phyloP scores from a whole-genome alignment of 2,797 vertebrate species.

The Antennarius maculatus region DNA sequence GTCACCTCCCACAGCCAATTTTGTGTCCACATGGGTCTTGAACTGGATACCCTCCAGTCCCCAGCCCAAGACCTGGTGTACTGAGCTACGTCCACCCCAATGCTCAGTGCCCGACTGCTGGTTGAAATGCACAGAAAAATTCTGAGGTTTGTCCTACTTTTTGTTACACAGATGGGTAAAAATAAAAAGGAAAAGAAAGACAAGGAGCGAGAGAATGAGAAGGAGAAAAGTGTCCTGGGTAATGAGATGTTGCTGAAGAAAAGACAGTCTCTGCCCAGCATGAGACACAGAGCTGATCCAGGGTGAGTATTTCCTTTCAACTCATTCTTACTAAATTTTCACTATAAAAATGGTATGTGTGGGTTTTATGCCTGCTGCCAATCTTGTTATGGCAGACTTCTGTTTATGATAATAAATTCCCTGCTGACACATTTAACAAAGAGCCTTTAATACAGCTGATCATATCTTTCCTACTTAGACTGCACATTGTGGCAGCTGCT shows the following conservation, averaged over 20 bases:
- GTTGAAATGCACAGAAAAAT: background rate
- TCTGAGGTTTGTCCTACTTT: background rate
- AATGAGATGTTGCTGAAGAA: slow-evolving; percentile 91
- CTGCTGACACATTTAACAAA: slow-evolving; percentile 1
- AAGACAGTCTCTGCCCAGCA: slow-evolving; percentile 87
- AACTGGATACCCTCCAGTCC: no score
- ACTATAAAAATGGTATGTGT: no score
- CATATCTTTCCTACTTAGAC: background rate
- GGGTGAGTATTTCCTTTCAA: slow-evolving; percentile 71
- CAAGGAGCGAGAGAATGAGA: slow-evolving; percentile 95
- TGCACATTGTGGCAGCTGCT: no score
- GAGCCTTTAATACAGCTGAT: background rate
- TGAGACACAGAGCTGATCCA: slow-evolving; percentile 79
- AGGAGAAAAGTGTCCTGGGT: slow-evolving; percentile 90
- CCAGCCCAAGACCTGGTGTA: no score
- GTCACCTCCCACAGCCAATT: no score
- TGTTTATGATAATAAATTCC: background rate
- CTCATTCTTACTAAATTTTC: background rate
- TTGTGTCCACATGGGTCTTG: no score
- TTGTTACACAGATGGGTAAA: slow-evolving; percentile 78
- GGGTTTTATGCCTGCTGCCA: background rate
- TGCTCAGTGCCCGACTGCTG: no score
- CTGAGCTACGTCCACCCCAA: no score
- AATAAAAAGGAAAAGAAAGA: slow-evolving; percentile 96
- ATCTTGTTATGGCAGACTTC: background rate